A percentile compares a stretch with the other conserved stretches of the same genome.
Evolutionary conservation across 2,888 invertebrate species (phyloP).

Genomic region (Hetaerina titia): DNA sequence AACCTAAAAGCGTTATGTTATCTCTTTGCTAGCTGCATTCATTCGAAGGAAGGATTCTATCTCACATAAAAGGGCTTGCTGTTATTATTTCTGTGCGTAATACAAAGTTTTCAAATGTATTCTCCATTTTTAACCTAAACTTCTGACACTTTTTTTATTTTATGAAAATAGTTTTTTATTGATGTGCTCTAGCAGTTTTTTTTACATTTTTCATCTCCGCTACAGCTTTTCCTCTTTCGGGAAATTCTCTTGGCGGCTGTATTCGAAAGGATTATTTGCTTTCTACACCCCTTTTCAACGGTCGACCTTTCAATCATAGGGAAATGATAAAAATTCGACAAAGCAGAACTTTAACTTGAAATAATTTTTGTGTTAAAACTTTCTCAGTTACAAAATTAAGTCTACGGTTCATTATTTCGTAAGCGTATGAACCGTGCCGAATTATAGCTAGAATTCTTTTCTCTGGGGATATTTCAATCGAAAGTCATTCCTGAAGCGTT

Average conservation of each 20-base stretch:
- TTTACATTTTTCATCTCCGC: background rate
- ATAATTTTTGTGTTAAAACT: background rate
- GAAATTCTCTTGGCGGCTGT: background rate
- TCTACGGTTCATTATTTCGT: background rate
- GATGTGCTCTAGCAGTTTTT: background rate
- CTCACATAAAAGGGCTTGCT: background rate
- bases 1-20: background rate
- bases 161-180: background rate
- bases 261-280: background rate
- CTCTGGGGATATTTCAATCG: background rate
- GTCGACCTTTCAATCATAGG: conserved; percentile 13
- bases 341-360: background rate
- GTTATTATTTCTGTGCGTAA: background rate
- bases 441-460: background rate
- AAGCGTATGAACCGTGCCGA: background rate
- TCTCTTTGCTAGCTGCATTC: background rate
- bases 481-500: background rate
- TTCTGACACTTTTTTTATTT: background rate
- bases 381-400: background rate
- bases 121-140: no score
- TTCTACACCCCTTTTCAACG: background rate
- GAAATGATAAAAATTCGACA: background rate
- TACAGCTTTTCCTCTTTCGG: background rate
- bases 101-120: background rate
- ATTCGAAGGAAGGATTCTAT: background rate